Percentiles rank a stretch among this genome's conserved stretches.
Evolutionary conservation across 1,140 invertebrate genomes (phyloP).

Genomic region (Gryllus bimaculatus): DNA sequence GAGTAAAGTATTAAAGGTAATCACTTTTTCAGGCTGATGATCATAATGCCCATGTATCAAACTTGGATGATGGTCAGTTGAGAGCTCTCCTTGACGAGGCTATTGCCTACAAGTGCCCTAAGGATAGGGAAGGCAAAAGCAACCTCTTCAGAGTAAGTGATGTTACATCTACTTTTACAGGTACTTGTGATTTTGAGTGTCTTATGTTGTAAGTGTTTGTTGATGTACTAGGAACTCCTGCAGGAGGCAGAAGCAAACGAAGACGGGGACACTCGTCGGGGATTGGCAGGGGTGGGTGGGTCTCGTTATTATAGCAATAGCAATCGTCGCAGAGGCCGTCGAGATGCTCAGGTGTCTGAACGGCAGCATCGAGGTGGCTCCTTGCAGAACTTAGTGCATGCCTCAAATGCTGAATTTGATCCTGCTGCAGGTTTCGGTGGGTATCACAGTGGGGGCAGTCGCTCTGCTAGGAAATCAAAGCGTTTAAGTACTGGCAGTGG

Average conservation of each 20-base stretch:
- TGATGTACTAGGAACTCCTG: constrained; percentile 32
- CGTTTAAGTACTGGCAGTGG: constrained; percentile 1
- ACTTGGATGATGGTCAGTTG: constrained; percentile 56
- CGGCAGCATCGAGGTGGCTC: constrained; percentile 45
- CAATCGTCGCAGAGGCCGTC: constrained; percentile 24
- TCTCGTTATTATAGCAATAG: constrained; percentile 28
- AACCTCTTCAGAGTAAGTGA: constrained; percentile 57
- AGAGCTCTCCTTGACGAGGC: constrained; percentile 63
- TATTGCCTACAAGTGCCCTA: constrained; percentile 63
- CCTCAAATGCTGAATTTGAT: constrained; percentile 18
- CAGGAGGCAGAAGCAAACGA: constrained; percentile 50
- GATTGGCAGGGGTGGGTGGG: constrained; percentile 28
- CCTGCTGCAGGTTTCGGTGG: constrained; percentile 7
- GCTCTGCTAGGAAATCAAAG: constrained; percentile 9
- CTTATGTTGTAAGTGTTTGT: not conserved
- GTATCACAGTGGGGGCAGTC: constrained; percentile 8
- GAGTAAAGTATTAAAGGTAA: not conserved
- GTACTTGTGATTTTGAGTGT: not conserved
- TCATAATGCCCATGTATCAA: constrained; percentile 34
- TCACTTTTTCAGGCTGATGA: constrained; percentile 16
- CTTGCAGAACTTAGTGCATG: constrained; percentile 43
- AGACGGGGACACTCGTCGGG: constrained; percentile 33
- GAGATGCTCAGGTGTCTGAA: constrained; percentile 42
- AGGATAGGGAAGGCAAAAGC: constrained; percentile 65
- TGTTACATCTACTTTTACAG: not conserved